phyloP scores from a whole-genome alignment of 1,140 invertebrate genomes.

The Drosophila jambulina region DNA sequence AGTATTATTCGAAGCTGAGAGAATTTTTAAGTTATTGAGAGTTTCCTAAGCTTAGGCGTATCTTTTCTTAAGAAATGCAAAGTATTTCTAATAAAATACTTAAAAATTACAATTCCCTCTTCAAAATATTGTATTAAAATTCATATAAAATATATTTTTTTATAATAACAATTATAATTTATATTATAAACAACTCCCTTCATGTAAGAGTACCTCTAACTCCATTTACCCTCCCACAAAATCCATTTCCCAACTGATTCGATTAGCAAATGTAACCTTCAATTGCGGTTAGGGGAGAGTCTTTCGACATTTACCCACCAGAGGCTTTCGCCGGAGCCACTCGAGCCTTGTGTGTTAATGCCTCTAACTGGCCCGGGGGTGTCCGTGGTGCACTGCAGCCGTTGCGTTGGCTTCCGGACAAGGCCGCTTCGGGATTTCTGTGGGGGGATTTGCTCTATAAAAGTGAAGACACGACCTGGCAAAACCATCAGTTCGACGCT shows the following conservation, averaged over 20 bases:
- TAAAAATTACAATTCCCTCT: background rate
- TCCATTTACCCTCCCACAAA: background rate
- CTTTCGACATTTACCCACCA: slow-evolving; percentile 36
- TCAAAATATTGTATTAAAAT: background rate
- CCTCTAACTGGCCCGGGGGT: slow-evolving; percentile 43
- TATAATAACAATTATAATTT: background rate
- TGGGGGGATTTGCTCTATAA: slow-evolving; percentile 57
- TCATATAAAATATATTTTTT: background rate
- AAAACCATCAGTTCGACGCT: slow-evolving; percentile 68
- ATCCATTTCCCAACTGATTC: slow-evolving; percentile 14
- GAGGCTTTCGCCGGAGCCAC: slow-evolving; percentile 34
- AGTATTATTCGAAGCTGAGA: no score
- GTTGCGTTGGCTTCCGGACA: slow-evolving; percentile 48
- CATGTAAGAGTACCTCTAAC: background rate
- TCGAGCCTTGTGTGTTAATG: slow-evolving; percentile 45
- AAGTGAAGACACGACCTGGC: slow-evolving; percentile 48
- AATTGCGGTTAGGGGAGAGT: slow-evolving; percentile 29
- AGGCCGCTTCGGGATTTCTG: slow-evolving; percentile 12
- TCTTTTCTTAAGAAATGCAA: background rate
- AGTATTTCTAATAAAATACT: background rate
- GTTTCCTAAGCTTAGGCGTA: background rate
- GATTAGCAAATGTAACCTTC: slow-evolving; percentile 36
- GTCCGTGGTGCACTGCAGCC: slow-evolving; percentile 34
- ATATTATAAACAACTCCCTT: no score
- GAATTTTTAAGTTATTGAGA: no score